These are phyloP conservation scores for Engystomops pustulosus DNA, from an alignment of 2,113 vertebrate species.

Conservation along the genomic window DNA sequence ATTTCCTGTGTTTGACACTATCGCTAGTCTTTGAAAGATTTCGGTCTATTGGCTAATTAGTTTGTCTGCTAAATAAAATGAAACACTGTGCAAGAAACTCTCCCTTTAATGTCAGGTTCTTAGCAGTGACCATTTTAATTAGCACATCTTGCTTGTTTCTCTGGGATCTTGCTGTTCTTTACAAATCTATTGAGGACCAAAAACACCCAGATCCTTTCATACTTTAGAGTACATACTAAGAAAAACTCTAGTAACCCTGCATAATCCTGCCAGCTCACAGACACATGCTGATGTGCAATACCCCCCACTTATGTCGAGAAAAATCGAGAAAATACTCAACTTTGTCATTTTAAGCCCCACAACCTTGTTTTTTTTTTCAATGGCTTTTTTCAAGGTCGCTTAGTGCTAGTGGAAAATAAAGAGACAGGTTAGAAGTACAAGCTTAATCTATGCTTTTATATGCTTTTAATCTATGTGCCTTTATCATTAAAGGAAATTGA, in stretches of 20 bases:
- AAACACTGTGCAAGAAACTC: neutral
- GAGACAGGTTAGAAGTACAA: too few relatives aligned
- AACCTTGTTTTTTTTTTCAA: neutral
- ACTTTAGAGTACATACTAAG: neutral
- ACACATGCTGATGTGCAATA: neutral
- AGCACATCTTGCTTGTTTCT: neutral
- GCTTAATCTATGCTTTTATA: too few relatives aligned
- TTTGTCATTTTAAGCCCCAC: neutral
- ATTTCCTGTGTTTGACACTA: too few relatives aligned
- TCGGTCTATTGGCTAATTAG: neutral
- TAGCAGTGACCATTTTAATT: constrained; percentile 27
- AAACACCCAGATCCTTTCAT: neutral
- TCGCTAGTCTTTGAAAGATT: neutral
- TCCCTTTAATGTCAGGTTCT: neutral
- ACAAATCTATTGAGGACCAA: neutral
- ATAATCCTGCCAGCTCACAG: neutral
- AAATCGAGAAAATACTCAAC: neutral
- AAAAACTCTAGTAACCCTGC: neutral
- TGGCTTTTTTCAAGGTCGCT: too few relatives aligned
- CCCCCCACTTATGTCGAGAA: neutral
- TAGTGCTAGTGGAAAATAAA: too few relatives aligned
- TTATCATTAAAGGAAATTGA: too few relatives aligned
- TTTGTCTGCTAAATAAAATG: neutral
- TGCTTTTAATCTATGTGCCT: too few relatives aligned
- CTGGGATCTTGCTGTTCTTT: neutral